Base-by-base conservation (phyloP, 2,888 invertebrate genomes). In the Dasypogon diadema region DNA sequence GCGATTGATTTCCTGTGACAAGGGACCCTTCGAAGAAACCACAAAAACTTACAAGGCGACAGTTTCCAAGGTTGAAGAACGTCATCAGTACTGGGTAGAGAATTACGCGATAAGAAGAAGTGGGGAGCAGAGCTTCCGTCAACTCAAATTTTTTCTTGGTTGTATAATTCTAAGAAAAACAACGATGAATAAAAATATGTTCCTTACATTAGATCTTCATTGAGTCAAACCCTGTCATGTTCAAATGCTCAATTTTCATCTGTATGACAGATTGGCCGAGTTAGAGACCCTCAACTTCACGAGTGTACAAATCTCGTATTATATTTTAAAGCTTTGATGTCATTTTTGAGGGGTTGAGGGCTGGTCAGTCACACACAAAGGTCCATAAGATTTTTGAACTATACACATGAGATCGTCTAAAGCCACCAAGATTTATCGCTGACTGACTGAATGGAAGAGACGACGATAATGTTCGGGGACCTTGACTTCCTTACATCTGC, bases 381-480 rank as follows among this genome's bases (percentile, higher is more conserved):
- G 74, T 74, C 74, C 74, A 58, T 18, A 58, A 42, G 10, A 30
- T 56, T 68, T 75, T 34, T 58, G 16, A 68, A 58, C 46, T 63
- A n/a, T n/a, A 65, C 58, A 34, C 34, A 74, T 60, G 58, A 42
- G 26, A 74, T 58, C 70, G 65, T 54, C 26, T 60, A 48, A 75
- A 56, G 72, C 76, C 77, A 76, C 77, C 77, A 77, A 74, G 56
- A 56, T 46, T 48, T 56, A 76, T 75, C 77, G 77, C 78, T 78
- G 78, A 78, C 78, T 78, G 78, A 78, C 78, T 78, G 78, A 74
- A 34, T 54, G 37, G 56, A 63, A 73, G 56, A 73, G 73, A 73
- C 24, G 73, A 56, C 56, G 56, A 54, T 30, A 55, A 42, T 42
- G 34, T 42, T 42, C 73, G 22, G 55, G 56, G 37, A 73, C 56